Percentiles rank a stretch among this genome's conserved stretches.
Conservation (phyloP, 2,113 vertebrate genomes). For the Phocoena phocoena region DNA sequence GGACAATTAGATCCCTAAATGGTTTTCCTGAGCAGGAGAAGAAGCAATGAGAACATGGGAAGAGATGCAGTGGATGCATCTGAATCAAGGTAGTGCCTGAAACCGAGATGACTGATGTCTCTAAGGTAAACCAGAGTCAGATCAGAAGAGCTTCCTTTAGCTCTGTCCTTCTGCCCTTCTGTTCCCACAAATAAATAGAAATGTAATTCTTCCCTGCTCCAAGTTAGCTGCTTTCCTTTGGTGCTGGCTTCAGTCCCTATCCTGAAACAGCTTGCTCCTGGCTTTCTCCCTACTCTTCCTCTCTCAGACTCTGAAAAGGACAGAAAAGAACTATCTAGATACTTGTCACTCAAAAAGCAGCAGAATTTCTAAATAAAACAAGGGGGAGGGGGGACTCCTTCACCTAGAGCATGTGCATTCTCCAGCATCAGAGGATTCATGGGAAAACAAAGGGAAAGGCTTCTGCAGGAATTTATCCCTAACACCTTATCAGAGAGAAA, state of each 20-base stretch:
- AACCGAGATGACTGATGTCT: not conserved
- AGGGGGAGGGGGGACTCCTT: fast-evolving
- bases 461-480: not conserved
- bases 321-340: not conserved
- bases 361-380: not conserved
- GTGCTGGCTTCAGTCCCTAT: not conserved
- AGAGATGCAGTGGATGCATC: not conserved
- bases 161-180: not conserved
- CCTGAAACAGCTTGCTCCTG: not conserved
- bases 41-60: not conserved
- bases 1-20: not conserved
- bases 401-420: not conserved
- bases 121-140: not conserved
- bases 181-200: no score
- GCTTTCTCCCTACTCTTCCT: not conserved
- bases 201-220: not conserved
- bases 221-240: not conserved
- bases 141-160: not conserved
- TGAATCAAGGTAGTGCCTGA: not conserved
- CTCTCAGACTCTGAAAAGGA: not conserved
- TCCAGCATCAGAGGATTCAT: not conserved
- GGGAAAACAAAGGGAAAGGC: not conserved
- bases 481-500: not conserved
- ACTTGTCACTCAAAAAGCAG: not conserved
- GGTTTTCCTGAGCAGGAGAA: not conserved